phyloP scores from a whole-genome alignment of 2,888 invertebrate genomes.

The Meiosimyza decipiens region DNA sequence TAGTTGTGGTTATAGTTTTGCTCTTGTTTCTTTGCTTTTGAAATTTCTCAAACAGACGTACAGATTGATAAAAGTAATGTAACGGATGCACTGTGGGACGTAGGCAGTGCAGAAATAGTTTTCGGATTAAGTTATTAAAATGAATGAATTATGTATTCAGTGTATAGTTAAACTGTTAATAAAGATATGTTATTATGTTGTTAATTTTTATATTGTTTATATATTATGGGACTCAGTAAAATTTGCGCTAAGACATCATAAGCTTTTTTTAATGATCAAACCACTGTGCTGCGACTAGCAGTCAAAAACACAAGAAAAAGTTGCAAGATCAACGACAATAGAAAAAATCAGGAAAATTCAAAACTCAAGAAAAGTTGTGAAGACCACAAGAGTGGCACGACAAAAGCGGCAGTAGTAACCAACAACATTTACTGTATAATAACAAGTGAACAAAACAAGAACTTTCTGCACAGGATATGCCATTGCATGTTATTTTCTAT shows the following conservation, averaged over 20 bases:
- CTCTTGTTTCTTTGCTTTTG: neutral
- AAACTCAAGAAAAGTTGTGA: neutral
- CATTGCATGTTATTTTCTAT: neutral
- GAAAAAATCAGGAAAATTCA: neutral
- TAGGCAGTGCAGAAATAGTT: too few species aligned
- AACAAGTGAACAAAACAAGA: neutral
- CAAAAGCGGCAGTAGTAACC: neutral
- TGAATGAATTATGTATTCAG: too few species aligned
- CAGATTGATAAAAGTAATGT: slow-evolving; percentile 3
- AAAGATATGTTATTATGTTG: too few species aligned
- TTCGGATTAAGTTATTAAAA: too few species aligned
- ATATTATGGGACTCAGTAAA: too few species aligned
- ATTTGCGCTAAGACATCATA: too few species aligned
- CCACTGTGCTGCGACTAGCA: neutral
- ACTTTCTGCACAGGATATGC: neutral
- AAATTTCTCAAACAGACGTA: too few species aligned
- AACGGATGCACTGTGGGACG: neutral
- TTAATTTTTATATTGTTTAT: too few species aligned
- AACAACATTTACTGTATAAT: neutral
- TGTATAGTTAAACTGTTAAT: too few species aligned
- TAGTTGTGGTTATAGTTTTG: slow-evolving; percentile 3
- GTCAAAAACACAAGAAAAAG: neutral
- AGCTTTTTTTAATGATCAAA: neutral
- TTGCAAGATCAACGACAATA: neutral
- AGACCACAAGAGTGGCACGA: neutral